Conservation (phyloP, 1,140 invertebrate genomes). For the Brachionus sp. region DNA sequence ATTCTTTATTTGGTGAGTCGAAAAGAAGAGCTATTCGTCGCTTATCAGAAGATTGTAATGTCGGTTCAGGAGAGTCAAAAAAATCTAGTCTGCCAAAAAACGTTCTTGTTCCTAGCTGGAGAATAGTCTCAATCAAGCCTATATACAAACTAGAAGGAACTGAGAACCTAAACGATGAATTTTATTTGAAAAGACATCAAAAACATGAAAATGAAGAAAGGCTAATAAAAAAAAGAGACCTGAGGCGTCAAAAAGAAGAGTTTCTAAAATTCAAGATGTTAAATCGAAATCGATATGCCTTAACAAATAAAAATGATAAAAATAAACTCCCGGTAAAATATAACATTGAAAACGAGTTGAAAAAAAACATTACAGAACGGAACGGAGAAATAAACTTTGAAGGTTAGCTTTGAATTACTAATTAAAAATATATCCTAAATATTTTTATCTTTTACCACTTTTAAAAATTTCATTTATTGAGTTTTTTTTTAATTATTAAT, state of each 20-base stretch:
- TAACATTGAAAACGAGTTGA: neutral
- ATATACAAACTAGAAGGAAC: conserved; percentile 24
- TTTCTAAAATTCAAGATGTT: neutral
- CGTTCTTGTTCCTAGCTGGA: conserved; percentile 31
- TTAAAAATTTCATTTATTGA: too few species aligned
- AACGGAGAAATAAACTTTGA: neutral
- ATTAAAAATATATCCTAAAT: too few species aligned
- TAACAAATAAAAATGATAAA: neutral
- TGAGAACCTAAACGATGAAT: conserved; percentile 17
- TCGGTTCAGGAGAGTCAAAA: neutral
- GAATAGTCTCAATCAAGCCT: neutral
- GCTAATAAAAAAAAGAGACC: conserved; percentile 30
- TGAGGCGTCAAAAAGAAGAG: conserved; percentile 17
- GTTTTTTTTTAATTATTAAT: too few species aligned
- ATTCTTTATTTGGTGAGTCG: neutral
- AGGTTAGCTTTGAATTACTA: neutral
- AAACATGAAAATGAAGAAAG: conserved; percentile 38
- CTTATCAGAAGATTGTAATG: neutral
- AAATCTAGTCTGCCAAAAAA: neutral
- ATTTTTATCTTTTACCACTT: too few species aligned
- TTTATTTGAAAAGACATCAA: conserved; percentile 16
- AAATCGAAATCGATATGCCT: neutral
- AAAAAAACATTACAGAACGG: neutral
- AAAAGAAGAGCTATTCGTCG: neutral
- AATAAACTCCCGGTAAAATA: neutral